Evolutionary conservation across 2,797 vertebrate genomes (phyloP), one percentile per base, ranked within the genome.

Genomic region (Tolypeutes matacus): DNA sequence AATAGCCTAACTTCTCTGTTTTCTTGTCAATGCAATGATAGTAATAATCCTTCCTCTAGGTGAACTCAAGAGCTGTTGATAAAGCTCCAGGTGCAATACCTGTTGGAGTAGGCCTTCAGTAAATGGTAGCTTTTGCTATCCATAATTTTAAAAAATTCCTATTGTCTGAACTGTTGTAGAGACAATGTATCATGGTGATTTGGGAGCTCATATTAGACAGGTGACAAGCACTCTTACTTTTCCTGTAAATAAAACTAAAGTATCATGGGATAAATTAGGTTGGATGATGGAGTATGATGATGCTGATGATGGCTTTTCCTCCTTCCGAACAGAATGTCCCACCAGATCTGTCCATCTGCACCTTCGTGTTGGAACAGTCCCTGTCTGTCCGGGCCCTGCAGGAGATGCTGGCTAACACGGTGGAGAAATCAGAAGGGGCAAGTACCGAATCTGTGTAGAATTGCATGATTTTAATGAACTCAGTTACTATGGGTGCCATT

Each of bases 341-440:
- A 96, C 99, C 99, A n/a, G 99, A 99, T 98, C 98, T 99, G 95
- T 99, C 99, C 92, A 99, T 99, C 97, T 99, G 99, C 96, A 99
- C 99, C 34, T 99, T 99, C 58, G 99, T 99, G 92, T 97, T 99
- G 98, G 99, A 99, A 95, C 99, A 99, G 97, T 99, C 99, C 0
- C 98, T 99, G 39, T 99, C 99, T 0, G 99, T 99, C 27, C 98
- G 99, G 86, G 99, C 99, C 39, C 98, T 99, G 62, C 99, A 99
- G 98, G 99, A 99, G 98, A 99, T 99, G 99, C 97, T 99, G 98
- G 99, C 99, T 91, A 99, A 99, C 98, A 99, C 99, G 0, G 98
- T 99, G 98, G 99, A 99, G 95, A 99, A 99, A 91, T 98, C 98
- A 29, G 99, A 99, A 97, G 99, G 99, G 98, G 99, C 99, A 98